Conservation (phyloP, 2,888 invertebrate genomes). For the Danaus chrysippus region DNA sequence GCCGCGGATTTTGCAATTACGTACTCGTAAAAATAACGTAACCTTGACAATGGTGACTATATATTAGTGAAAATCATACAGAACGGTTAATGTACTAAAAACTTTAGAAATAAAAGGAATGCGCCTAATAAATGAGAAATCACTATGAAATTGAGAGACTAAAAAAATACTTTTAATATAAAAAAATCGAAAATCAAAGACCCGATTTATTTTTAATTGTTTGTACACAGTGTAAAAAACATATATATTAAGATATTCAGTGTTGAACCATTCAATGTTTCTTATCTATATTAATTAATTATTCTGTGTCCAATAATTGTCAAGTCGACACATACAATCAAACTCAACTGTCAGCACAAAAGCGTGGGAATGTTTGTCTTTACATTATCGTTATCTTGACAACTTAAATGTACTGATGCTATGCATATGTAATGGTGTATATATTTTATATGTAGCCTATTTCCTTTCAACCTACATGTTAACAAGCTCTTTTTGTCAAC, state of each 20-base stretch:
- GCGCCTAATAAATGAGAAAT: too few relatives aligned
- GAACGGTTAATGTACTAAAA: constrained; percentile 6
- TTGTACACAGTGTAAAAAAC: too few relatives aligned
- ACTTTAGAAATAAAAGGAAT: too few relatives aligned
- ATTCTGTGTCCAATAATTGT: constrained; percentile 29
- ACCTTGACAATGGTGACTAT: constrained; percentile 53
- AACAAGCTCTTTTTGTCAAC: too few relatives aligned
- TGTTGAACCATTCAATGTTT: constrained; percentile 3
- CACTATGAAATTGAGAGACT: too few relatives aligned
- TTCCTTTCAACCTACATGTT: too few relatives aligned
- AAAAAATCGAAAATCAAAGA: too few relatives aligned
- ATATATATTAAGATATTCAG: neutral
- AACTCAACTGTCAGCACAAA: constrained; percentile 36
- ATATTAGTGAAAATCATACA: constrained; percentile 17
- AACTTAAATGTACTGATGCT: neutral
- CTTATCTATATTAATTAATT: constrained; percentile 12
- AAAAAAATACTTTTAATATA: too few relatives aligned
- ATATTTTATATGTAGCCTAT: neutral
- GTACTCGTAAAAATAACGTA: constrained; percentile 42
- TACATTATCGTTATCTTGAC: constrained; percentile 5
- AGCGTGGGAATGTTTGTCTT: constrained; percentile 42
- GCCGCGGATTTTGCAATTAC: constrained; percentile 48
- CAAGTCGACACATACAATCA: constrained; percentile 29
- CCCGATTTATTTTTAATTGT: too few relatives aligned
- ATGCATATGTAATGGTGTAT: neutral